A percentile compares a stretch with the other conserved stretches of the same genome.
phyloP scores from a whole-genome alignment of 1,140 invertebrate genomes.

The Meloidogyne chitwoodi region DNA sequence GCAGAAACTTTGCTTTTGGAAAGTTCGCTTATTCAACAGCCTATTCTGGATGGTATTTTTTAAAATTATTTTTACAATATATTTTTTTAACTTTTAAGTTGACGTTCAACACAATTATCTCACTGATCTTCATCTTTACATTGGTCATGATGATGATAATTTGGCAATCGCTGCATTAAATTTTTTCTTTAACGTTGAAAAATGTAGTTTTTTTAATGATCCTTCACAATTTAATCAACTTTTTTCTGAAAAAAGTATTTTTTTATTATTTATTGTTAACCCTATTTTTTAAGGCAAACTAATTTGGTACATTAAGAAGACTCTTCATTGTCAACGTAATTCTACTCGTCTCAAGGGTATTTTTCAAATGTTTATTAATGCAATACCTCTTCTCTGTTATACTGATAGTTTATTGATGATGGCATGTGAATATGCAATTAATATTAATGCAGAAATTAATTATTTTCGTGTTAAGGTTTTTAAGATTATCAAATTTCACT shows the following conservation, averaged over 20 bases:
- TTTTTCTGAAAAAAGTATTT: neutral
- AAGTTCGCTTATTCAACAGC: neutral
- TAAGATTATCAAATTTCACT: neutral
- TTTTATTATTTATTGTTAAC: neutral
- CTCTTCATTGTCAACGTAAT: conserved; percentile 21
- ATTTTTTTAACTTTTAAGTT: conserved; percentile 1
- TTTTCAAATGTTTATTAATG: conserved; percentile 24
- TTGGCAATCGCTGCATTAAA: conserved; percentile 20
- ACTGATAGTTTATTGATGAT: conserved; percentile 11
- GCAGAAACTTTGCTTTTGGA: neutral
- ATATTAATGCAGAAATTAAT: neutral
- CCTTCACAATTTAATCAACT: neutral
- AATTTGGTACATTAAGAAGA: conserved; percentile 15
- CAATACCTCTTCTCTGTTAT: conserved; percentile 12
- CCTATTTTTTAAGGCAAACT: neutral
- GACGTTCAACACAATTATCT: neutral
- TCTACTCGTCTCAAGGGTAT: conserved; percentile 25
- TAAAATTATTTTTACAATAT: neutral
- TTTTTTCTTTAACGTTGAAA: conserved; percentile 17
- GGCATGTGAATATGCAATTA: conserved; percentile 23
- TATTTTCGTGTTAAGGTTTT: conserved; percentile 34
- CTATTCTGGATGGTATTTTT: neutral
- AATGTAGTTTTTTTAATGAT: conserved; percentile 17
- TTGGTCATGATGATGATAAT: conserved; percentile 17
- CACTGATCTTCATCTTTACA: neutral